phyloP scores from a whole-genome alignment of 1,140 invertebrate species.

The Teleopsis dalmanni region DNA sequence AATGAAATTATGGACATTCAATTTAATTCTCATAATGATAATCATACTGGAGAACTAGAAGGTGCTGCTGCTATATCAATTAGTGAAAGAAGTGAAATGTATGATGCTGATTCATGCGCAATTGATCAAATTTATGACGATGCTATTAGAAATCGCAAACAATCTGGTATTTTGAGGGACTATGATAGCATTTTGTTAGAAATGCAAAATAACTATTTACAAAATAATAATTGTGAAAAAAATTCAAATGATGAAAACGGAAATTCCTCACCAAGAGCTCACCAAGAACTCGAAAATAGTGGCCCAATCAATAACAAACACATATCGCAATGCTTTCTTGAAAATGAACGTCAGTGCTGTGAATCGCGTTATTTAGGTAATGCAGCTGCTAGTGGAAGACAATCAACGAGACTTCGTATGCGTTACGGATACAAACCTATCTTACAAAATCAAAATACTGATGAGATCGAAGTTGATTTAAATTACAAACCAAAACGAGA shows the following conservation, averaged over 20 bases:
- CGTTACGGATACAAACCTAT: constrained; percentile 36
- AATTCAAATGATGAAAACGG: not conserved
- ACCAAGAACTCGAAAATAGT: not conserved
- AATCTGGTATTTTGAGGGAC: constrained; percentile 34
- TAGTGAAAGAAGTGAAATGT: constrained; percentile 13
- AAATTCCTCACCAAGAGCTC: not conserved
- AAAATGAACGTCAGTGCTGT: constrained; percentile 22
- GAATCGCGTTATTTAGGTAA: constrained; percentile 35
- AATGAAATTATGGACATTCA: constrained; percentile 1
- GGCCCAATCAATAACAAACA: constrained; percentile 10
- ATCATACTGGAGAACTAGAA: constrained; percentile 12
- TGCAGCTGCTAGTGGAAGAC: constrained; percentile 26
- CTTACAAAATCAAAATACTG: constrained; percentile 15
- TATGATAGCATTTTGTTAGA: constrained; percentile 36
- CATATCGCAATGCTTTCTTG: constrained; percentile 21
- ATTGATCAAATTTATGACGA: constrained; percentile 43
- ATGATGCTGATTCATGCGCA: constrained; percentile 31
- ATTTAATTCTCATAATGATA: not conserved
- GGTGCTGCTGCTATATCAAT: constrained; percentile 29
- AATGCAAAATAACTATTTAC: constrained; percentile 15
- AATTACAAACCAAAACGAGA: constrained; percentile 36
- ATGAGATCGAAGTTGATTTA: constrained; percentile 34
- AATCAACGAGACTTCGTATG: constrained; percentile 31
- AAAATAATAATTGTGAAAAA: not conserved
- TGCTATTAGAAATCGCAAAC: constrained; percentile 35